Evolutionary conservation across 2,113 vertebrate genomes (phyloP).

Genomic region (Meles meles): DNA sequence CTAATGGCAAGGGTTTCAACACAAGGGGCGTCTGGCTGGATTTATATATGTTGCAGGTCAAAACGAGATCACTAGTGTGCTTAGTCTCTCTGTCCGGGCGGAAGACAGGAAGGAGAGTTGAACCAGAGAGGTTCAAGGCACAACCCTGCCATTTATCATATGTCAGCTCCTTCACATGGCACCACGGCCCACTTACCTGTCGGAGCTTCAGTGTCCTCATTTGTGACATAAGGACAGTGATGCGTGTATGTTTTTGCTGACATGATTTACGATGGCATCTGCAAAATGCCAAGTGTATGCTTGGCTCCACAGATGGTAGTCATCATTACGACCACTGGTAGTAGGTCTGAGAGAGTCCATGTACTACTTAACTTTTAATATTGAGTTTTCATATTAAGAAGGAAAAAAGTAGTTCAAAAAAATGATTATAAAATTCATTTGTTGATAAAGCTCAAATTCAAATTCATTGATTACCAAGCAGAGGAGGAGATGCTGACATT

Average conservation of each 20-base stretch:
- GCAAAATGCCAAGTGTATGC: background rate
- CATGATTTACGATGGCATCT: background rate
- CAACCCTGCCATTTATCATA: background rate
- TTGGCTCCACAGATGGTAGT: background rate
- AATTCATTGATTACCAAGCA: background rate
- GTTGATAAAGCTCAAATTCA: background rate
- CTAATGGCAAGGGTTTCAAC: background rate
- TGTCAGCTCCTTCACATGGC: background rate
- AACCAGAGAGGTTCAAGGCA: background rate
- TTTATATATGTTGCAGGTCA: background rate
- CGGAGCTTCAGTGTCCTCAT: background rate
- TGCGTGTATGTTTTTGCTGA: background rate
- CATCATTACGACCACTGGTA: background rate
- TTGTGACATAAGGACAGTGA: background rate
- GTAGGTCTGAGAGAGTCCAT: background rate
- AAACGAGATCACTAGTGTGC: background rate
- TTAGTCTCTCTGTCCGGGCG: background rate
- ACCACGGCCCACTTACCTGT: background rate
- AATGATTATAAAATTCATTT: background rate
- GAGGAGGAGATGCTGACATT: background rate
- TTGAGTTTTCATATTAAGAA: background rate
- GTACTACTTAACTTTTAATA: background rate
- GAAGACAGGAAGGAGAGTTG: background rate
- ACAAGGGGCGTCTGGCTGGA: background rate
- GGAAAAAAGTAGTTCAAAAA: background rate